Base-by-base conservation (phyloP, 2,797 vertebrate genomes). In the Pelobates cultripes region DNA sequence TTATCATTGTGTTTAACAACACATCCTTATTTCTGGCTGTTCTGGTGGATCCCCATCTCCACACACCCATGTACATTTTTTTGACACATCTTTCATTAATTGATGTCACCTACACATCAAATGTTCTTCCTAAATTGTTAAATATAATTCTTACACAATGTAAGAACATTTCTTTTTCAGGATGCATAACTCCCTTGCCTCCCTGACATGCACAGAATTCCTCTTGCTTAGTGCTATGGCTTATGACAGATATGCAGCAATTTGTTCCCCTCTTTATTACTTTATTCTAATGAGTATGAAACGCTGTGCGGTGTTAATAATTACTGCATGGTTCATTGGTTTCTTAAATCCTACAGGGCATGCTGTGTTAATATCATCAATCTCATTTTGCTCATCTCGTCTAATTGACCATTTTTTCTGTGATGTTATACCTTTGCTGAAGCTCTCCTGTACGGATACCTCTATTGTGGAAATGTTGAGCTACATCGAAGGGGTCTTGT, bases 391-490 rank as follows among this genome's bases (percentile, higher is more conserved):
- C 60, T 42, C 40, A 3, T 67, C 61, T 3, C 60, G 67, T 57
- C 4, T 60, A 0, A 63, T 83, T 63, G 41, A 83, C 10, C 69
- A 78, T 69, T 78, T 78, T 43, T 83, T 73, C 7, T 83, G 81
- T 78, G 81, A 83, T 64, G 44, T 83, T 45, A 53, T 28, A 0
- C 75, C n/a, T n/a, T n/a, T n/a, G n/a, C 75, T 83, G 4, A 83
- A 83, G n/a, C 51, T 83, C 13, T 43, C 75, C 10, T 83, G 81
- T n/a, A 82, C 61, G 57, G 42, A 67, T 12, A 83, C 51, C 13
- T 78, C 42, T 8, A n/a, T 61, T 75, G 64, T 80, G 13, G 72
- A 74, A 44, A 69, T 80, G n/a, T 57, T 80, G 64, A 80, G 66
- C 44, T 74, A 74, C 55, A 69, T 75, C 9, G 72, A 80, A 60